Base-by-base conservation (phyloP, 1,140 invertebrate genomes). In the Riptortus pedestris region DNA sequence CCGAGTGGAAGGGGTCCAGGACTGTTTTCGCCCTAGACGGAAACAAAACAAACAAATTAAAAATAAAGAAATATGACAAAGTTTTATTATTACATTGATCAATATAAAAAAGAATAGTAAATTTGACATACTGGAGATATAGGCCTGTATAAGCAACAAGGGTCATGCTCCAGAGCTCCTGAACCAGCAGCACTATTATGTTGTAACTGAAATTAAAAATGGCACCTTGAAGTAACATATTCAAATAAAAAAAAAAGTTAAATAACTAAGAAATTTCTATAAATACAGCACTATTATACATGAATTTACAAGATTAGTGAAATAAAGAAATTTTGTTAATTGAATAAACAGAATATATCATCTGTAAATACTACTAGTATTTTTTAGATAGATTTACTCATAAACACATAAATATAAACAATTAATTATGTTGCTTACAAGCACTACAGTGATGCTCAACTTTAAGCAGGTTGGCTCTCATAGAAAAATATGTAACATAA, bases 161-260 rank as follows among this genome's bases (percentile, higher is more conserved):
- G 82, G 79, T 98, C 94, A 75, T 98, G 94, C 77, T 98, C 95
- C 64, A 98, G 76, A 20, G 94, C 93, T 55, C 93, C 91, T 12
- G 93, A 96, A 16, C 94, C 93, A 52, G 91, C 90, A 16, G 93
- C 93, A 77, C 90, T 92, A 72, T 91, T 91, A 2, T 90, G 85
- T 74, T 93, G 89, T 33, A 95, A 76, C 90, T 94, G 73, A 60
- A 77, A 65, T 60, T n/a, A 62, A 57, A 65, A 57, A 58, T 57
- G 60, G 24, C 28, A 28, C 33, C 33, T 52, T 63, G 61, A 22
- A 12, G 63, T 62, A n/a, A n/a, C n/a, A n/a, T 63, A 43, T 5
- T 26, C 29, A 14, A 63, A 22, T 27, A 5, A 38, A 18, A 51
- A 64, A 57, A 66, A 27, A 43, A 62, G 33, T 22, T 29, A 9